Conservation (phyloP, 2,888 invertebrate genomes). For the Pecten maximus region DNA sequence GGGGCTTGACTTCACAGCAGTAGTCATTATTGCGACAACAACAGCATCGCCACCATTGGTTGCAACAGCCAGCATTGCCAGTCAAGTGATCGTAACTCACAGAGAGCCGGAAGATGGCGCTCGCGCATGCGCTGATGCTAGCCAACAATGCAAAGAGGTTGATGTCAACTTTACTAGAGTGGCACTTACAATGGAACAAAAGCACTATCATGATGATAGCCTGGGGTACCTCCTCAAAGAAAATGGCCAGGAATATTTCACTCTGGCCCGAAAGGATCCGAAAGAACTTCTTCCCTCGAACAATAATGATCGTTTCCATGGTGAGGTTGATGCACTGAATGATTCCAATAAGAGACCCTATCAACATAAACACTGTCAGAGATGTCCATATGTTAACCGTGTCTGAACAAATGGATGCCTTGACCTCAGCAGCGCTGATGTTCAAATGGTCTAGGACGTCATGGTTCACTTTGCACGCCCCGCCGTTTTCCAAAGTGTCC, state of each 20-base stretch:
- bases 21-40: slow-evolving; percentile 49
- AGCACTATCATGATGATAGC: slow-evolving; percentile 35
- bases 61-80: slow-evolving; percentile 49
- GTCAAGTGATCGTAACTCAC: slow-evolving; percentile 42
- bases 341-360: slow-evolving; percentile 48
- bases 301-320: slow-evolving; percentile 46
- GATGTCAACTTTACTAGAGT: background rate
- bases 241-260: slow-evolving; percentile 47
- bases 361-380: slow-evolving; percentile 44
- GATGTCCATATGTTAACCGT: slow-evolving; percentile 41
- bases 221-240: slow-evolving; percentile 52
- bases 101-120: slow-evolving; percentile 43
- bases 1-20: slow-evolving; percentile 45
- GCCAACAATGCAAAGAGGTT: slow-evolving; percentile 45
- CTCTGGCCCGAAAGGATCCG: slow-evolving; percentile 53
- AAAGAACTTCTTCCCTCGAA: slow-evolving; percentile 39
- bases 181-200: slow-evolving; percentile 44
- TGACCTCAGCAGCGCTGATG: background rate
- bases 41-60: slow-evolving; percentile 53
- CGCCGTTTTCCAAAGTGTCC: background rate
- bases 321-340: slow-evolving; percentile 52
- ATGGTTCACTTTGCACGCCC: background rate
- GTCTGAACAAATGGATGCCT: slow-evolving; percentile 19
- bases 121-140: slow-evolving; percentile 41
- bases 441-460: background rate